Evolutionary conservation across 2,888 invertebrate species (phyloP), one percentile per base, ranked within the genome.

Genomic region (Micoletzkya japonica): DNA sequence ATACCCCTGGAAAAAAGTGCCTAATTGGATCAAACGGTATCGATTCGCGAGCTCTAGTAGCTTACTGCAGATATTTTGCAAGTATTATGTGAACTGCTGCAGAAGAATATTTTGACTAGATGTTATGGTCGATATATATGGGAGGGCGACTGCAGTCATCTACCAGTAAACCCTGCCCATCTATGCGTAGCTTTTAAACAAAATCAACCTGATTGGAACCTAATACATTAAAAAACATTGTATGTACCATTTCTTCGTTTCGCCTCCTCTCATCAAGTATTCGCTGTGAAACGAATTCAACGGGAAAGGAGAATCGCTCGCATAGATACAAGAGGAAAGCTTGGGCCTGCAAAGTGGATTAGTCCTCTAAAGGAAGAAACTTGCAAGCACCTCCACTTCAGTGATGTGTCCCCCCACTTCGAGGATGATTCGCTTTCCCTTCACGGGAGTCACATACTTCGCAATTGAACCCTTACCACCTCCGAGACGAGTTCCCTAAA

Each of bases 381-480:
- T 49, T 26, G 7, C 24, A 10, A 24, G 58, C 7, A 88, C 87
- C 80, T 89, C 87, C 49, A 85, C 88, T 88, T 90, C 95, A 87
- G 94, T 93, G 83, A 93, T 91, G 85, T 90, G 90, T 44, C 98
- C 98, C 34, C 92, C 96, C 60, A 99, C 87, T 90, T 99, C 98
- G 0, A 99, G 75, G 72, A 99, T 93, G 30, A 99, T 90, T 80
- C 97, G 89, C 57, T 93, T 93, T 37, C 92, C 89, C 88, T 92
- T 94, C 2, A 99, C 87, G 0, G 98, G 98, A 0, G 95, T 94
- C 0, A 92, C 93, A 86, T 95, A 99, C 87, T 95, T 93, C 85
- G 95, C 92, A 72, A 99, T 95, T 0, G 91, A 89, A 7, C 93
- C 94, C 89, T 98, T 98, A 20, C 97, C 97, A 76, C 95, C 94